Percentiles rank a stretch among this genome's conserved stretches.
Conservation (phyloP, 2,888 invertebrate genomes). For the Camptogramma bilineatum region DNA sequence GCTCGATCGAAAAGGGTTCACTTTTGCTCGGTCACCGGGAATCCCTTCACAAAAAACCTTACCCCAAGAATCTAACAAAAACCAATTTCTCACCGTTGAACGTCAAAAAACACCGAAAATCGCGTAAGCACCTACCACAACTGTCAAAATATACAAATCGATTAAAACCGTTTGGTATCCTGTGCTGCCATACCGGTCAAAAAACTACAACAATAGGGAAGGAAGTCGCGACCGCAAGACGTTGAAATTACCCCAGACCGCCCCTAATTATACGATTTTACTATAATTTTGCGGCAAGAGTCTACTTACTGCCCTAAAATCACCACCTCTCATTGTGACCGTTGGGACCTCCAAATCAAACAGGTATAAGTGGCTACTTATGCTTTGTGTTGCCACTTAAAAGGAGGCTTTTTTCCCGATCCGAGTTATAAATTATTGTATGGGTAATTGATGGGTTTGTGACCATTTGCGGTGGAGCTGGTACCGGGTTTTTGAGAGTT, state of each 20-base stretch:
- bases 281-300: slow-evolving; percentile 77
- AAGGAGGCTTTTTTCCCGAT: slow-evolving; percentile 47
- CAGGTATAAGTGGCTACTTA: slow-evolving; percentile 46
- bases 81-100: slow-evolving; percentile 38
- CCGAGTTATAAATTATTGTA: slow-evolving; percentile 60
- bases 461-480: slow-evolving; percentile 41
- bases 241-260: slow-evolving; percentile 69
- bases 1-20: background rate
- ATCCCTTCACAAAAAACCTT: slow-evolving; percentile 10
- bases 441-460: slow-evolving; percentile 49
- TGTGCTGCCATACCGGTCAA: slow-evolving; percentile 51
- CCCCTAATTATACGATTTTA: slow-evolving; percentile 80
- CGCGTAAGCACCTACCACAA: slow-evolving; percentile 69
- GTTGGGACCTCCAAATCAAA: slow-evolving; percentile 76
- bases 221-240: slow-evolving; percentile 80
- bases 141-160: slow-evolving; percentile 81
- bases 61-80: slow-evolving; percentile 36
- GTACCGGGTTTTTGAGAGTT: slow-evolving; percentile 43
- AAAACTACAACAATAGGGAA: slow-evolving; percentile 75
- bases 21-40: background rate
- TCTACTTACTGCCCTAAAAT: slow-evolving; percentile 66
- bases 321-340: slow-evolving; percentile 70
- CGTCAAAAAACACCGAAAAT: slow-evolving; percentile 54
- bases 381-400: slow-evolving; percentile 47
- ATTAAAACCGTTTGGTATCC: slow-evolving; percentile 69